These are phyloP conservation scores for Balanococcus diminutus DNA, from an alignment of 2,888 invertebrate genomes.

Conservation along the genomic window DNA sequence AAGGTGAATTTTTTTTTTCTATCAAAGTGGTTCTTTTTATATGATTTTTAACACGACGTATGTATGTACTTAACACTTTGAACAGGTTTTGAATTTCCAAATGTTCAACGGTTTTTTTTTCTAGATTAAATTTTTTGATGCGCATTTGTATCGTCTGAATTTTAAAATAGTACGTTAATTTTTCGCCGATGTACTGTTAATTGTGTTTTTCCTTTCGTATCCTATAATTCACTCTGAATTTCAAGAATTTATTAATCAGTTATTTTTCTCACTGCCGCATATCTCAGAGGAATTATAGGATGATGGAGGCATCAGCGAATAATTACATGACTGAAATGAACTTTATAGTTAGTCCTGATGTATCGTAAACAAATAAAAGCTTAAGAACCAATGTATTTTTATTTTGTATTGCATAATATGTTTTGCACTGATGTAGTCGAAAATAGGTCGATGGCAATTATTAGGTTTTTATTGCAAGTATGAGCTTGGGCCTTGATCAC, in stretches of 20 bases:
- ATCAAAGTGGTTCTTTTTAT: not conserved
- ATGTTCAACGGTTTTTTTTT: conserved; percentile 21
- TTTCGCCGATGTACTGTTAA: conserved; percentile 10
- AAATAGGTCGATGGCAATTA: no score
- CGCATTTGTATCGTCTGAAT: not conserved
- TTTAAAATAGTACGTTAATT: conserved; percentile 14
- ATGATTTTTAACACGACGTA: not conserved
- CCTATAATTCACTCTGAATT: conserved; percentile 17
- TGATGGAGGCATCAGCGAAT: not conserved
- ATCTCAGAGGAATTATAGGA: conserved; percentile 32
- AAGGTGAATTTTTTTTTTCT: not conserved
- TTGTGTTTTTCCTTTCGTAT: not conserved
- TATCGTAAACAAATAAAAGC: conserved; percentile 43
- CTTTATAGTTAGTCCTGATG: conserved; percentile 36
- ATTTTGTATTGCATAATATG: no score
- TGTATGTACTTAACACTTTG: not conserved
- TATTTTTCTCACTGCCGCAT: conserved; percentile 35
- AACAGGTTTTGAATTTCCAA: conserved; percentile 14
- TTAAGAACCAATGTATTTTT: conserved; percentile 28
- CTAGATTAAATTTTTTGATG: not conserved
- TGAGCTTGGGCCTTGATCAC: no score
- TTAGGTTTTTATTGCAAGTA: no score
- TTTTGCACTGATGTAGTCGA: not conserved
- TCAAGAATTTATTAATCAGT: conserved; percentile 41
- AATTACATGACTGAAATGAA: conserved; percentile 5